phyloP scores from a whole-genome alignment of 1,140 invertebrate genomes.

The Patella vulgata region DNA sequence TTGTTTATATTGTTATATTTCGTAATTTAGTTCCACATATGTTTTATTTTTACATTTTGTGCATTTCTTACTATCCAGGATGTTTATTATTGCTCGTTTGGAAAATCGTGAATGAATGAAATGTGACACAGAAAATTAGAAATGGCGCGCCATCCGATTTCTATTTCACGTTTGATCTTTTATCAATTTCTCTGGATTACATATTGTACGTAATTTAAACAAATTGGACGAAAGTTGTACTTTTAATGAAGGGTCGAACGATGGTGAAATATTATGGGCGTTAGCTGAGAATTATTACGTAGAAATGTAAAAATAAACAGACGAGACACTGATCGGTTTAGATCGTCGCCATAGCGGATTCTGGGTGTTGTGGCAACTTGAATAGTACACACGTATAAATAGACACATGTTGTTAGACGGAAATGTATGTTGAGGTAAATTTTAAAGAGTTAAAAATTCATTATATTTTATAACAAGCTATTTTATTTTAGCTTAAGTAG shows the following conservation, averaged over 20 bases:
- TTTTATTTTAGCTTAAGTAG: neutral
- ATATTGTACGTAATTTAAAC: neutral
- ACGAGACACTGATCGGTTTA: neutral
- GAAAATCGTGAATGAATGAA: no score
- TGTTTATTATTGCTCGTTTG: no score
- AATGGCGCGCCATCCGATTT: slow-evolving; percentile 7
- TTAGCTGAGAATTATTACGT: slow-evolving; percentile 1
- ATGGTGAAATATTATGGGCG: neutral
- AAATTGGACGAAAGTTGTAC: neutral
- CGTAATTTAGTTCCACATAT: no score
- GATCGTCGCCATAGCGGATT: slow-evolving; percentile 28
- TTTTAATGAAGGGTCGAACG: neutral
- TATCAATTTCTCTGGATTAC: slow-evolving; percentile 1
- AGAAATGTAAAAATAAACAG: neutral
- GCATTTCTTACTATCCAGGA: no score
- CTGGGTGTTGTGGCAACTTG: slow-evolving; percentile 32
- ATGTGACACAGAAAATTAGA: neutral
- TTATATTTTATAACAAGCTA: neutral
- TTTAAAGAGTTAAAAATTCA: neutral
- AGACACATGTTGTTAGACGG: neutral
- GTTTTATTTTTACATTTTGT: no score
- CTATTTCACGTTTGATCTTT: neutral
- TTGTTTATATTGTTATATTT: neutral
- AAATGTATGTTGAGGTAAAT: slow-evolving; percentile 6
- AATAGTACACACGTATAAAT: no score